phyloP scores from a whole-genome alignment of 2,888 invertebrate species.

The Pristionchus entomophagus region DNA sequence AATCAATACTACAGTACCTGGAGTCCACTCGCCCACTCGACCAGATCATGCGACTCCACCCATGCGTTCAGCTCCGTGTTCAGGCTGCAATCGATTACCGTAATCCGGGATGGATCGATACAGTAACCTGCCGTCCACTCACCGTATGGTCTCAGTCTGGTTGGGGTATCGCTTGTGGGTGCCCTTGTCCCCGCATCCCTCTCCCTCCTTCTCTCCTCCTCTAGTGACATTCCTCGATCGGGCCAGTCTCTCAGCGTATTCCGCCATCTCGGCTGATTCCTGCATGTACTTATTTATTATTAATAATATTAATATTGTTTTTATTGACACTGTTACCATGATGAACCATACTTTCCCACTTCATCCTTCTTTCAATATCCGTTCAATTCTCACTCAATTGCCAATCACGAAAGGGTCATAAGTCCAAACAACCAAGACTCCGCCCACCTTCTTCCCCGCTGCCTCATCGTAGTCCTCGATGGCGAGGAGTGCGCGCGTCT shows the following conservation, averaged over 20 bases:
- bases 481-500: conserved; percentile 42
- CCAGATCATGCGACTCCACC: conserved; percentile 66
- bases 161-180: conserved; percentile 48
- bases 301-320: too few relatives aligned
- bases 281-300: too few relatives aligned
- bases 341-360: too few relatives aligned
- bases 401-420: too few relatives aligned
- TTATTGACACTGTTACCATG: too few relatives aligned
- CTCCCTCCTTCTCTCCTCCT: not conserved
- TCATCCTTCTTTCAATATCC: too few relatives aligned
- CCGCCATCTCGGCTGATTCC: not conserved
- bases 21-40: conserved; percentile 47
- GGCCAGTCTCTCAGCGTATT: not conserved
- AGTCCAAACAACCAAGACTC: too few relatives aligned
- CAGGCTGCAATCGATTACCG: conserved; percentile 54
- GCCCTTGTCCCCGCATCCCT: conserved; percentile 10
- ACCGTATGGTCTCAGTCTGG: conserved; percentile 51
- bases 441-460: not conserved
- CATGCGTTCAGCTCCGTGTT: conserved; percentile 67
- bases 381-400: too few relatives aligned
- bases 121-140: not conserved
- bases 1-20: conserved; percentile 25
- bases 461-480: conserved; percentile 45
- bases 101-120: not conserved
- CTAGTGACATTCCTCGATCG: not conserved